A percentile compares a stretch with the other conserved stretches of the same genome.
Conservation (phyloP, 2,888 invertebrate species). For the Hypena proboscidalis region DNA sequence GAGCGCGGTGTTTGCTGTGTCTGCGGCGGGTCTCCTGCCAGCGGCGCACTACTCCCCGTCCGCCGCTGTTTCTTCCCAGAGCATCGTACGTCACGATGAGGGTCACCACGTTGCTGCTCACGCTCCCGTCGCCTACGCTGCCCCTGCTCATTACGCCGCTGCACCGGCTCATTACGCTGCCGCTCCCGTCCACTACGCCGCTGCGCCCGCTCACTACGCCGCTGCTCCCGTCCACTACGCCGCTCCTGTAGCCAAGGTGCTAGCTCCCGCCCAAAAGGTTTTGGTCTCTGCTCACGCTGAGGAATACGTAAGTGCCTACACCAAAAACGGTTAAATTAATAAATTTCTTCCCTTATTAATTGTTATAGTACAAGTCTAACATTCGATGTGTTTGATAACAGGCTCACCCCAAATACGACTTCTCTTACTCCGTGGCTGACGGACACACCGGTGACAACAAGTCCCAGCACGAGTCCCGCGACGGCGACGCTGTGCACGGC, state of each 20-base stretch:
- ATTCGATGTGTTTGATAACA: conserved; percentile 32
- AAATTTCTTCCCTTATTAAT: neutral
- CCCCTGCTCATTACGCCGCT: conserved; percentile 44
- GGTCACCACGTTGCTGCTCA: conserved; percentile 42
- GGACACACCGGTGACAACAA: conserved; percentile 86
- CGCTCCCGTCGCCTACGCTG: conserved; percentile 21
- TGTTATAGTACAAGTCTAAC: neutral
- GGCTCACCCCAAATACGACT: conserved; percentile 84
- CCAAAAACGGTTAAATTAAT: too few relatives aligned
- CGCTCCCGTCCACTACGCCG: conserved; percentile 48
- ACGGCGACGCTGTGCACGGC: conserved; percentile 87
- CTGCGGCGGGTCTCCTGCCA: conserved; percentile 67
- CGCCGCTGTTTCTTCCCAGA: conserved; percentile 70
- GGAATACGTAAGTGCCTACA: conserved; percentile 59
- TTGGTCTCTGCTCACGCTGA: conserved; percentile 53
- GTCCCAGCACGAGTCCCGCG: conserved; percentile 84
- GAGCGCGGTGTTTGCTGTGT: conserved; percentile 71
- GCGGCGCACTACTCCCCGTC: conserved; percentile 71
- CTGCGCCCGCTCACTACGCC: conserved; percentile 11
- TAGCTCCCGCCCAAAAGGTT: conserved; percentile 49
- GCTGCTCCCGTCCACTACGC: conserved; percentile 49
- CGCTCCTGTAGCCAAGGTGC: conserved; percentile 53
- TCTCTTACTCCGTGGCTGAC: conserved; percentile 84
- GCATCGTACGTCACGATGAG: conserved; percentile 66
- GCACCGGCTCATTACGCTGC: conserved; percentile 51